Base-by-base conservation (phyloP, 1,140 invertebrate genomes). In the Doryteuthis pealeii region DNA sequence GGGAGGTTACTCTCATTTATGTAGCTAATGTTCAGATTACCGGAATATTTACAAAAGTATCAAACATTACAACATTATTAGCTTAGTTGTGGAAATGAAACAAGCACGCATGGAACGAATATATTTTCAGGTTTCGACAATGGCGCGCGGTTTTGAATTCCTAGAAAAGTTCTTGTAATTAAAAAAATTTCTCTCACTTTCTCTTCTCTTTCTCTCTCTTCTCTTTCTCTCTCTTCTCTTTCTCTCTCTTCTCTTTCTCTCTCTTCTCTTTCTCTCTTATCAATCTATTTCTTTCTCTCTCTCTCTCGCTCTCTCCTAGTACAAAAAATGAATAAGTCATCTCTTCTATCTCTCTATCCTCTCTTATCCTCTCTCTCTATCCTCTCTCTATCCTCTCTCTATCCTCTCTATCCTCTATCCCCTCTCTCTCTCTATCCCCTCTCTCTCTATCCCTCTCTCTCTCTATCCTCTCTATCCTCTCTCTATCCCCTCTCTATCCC, bases 331-430 rank as follows among this genome's bases (percentile, higher is more conserved):
- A 49, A 12, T 14, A 49, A 49, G 22, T 14, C 45, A 49, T 14
- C 45, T 22, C 22, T 14, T 58, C 33, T 72, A 6, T 12, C 26
- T 71, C 72, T 74, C 70, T 75, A n/a, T n/a, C n/a, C n/a, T n/a
- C n/a, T n/a, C 35, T 40, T 40, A 5, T 10, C 10, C 35, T 40
- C 10, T 40, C 35, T 40, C 35, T 40, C 35, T 40, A 40, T 40
- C 35, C 35, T 40, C 10, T 40, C 10, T 10, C 10, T 10, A 5
- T 10, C 10, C 62, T 72, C 67, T 72, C 49, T 72, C 70, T 73
- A 70, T 65, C 70, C 62, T 43, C 62, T 33, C 73, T 31, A 40
- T 35, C 58, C 30, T 73, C 33, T 62, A 26, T 72, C 33, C 32
- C 49, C 73, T 49, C 28, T 62, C 54, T 33, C 26, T 43, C 54